phyloP scores from a whole-genome alignment of 2,113 vertebrate genomes.

The Chloropsis cyanopogon region DNA sequence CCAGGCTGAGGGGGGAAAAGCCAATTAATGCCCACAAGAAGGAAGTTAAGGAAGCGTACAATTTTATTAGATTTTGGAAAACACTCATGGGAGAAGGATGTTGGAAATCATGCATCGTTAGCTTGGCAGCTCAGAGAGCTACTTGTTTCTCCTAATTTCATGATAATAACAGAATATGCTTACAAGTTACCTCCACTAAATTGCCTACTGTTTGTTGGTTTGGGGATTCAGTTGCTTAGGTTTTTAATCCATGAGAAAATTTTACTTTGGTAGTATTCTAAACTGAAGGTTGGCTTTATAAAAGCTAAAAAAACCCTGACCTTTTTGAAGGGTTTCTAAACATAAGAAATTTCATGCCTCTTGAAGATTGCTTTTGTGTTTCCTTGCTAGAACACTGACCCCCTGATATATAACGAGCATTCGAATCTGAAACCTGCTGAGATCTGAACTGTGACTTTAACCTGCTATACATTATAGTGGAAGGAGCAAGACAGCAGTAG shows the following conservation, averaged over 20 bases:
- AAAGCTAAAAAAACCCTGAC: background rate
- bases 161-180: background rate
- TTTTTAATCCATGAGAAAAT: background rate
- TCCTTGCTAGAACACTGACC: constrained; percentile 37
- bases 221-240: background rate
- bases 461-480: background rate
- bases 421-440: constrained; percentile 58
- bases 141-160: constrained; percentile 34
- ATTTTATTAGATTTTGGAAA: constrained; percentile 38
- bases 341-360: constrained; percentile 19
- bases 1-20: background rate
- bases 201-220: background rate
- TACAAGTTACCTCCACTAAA: background rate
- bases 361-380: constrained; percentile 39
- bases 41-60: background rate
- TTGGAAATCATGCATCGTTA: constrained; percentile 38
- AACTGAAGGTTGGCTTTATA: background rate
- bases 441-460: constrained; percentile 61
- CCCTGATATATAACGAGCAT: constrained; percentile 49
- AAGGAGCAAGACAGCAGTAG: constrained; percentile 1
- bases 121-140: constrained; percentile 8
- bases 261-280: background rate
- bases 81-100: background rate
- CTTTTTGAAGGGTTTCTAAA: constrained; percentile 35
- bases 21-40: constrained; percentile 44